A percentile compares a stretch with the other conserved stretches of the same genome.
Conservation (phyloP, 2,113 vertebrate genomes). For the Eira barbara region DNA sequence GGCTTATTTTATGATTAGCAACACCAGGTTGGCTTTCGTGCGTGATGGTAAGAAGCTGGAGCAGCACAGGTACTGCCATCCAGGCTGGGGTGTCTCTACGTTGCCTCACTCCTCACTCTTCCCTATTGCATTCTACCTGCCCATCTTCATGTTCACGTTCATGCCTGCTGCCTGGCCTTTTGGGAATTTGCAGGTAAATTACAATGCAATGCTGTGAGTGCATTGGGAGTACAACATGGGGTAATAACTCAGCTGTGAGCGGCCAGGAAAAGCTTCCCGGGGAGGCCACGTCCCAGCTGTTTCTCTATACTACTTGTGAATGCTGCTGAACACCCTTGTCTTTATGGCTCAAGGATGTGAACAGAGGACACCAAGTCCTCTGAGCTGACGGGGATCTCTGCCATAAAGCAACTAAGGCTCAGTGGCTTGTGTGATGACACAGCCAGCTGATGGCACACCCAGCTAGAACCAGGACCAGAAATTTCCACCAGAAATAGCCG, state of each 20-base stretch:
- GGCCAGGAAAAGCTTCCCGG: conserved; percentile 37
- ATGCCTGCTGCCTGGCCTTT: not conserved
- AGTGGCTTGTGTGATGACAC: not conserved
- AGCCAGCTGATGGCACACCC: not conserved
- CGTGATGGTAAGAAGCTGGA: not conserved
- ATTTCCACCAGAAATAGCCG: not conserved
- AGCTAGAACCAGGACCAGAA: not conserved
- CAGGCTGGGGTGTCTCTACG: not conserved
- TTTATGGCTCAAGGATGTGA: conserved; percentile 39
- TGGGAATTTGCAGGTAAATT: not conserved
- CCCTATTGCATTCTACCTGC: not conserved
- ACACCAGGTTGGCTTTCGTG: not conserved
- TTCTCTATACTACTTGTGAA: not conserved
- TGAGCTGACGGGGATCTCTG: not conserved
- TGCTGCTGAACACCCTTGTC: not conserved
- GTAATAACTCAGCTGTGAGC: conserved; percentile 1
- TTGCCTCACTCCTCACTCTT: not conserved
- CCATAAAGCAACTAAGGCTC: not conserved
- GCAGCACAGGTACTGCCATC: not conserved
- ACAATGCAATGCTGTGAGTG: not conserved
- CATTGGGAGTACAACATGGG: not conserved
- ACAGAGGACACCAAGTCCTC: not conserved
- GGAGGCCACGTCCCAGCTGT: conserved; percentile 52
- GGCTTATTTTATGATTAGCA: not conserved
- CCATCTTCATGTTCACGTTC: not conserved